A percentile compares a stretch with the other conserved stretches of the same genome.
phyloP scores from a whole-genome alignment of 2,888 invertebrate species.

The Beris chalybata region DNA sequence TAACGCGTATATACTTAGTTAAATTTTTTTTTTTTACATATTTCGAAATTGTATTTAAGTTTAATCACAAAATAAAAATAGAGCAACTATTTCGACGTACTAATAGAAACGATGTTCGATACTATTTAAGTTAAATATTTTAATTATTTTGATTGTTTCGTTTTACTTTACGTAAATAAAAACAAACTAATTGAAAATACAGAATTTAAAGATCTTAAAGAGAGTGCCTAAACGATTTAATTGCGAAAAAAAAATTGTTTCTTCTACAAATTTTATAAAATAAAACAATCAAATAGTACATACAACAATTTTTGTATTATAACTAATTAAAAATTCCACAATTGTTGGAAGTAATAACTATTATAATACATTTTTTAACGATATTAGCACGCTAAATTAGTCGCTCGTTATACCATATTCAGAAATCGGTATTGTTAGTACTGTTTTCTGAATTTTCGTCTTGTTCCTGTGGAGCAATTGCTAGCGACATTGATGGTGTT shows the following conservation, averaged over 20 bases:
- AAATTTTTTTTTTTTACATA: slow-evolving; percentile 10
- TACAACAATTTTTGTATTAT: not conserved
- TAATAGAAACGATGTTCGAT: slow-evolving; percentile 19
- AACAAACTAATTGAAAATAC: too few species aligned
- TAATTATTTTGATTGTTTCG: too few species aligned
- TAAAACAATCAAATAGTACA: slow-evolving; percentile 2
- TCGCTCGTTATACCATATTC: slow-evolving; percentile 74
- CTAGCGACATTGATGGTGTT: slow-evolving; percentile 56
- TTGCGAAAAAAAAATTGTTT: too few species aligned
- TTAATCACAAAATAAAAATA: slow-evolving; percentile 11
- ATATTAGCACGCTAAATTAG: slow-evolving; percentile 63
- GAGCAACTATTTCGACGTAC: slow-evolving; percentile 34
- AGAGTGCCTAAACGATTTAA: too few species aligned
- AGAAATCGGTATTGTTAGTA: slow-evolving; percentile 62
- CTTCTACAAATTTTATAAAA: too few species aligned
- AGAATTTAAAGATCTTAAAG: too few species aligned
- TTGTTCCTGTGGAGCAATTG: slow-evolving; percentile 54
- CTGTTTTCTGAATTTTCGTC: slow-evolving; percentile 47
- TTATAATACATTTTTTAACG: not conserved
- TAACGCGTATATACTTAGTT: slow-evolving; percentile 12
- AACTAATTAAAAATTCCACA: not conserved
- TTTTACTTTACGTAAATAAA: too few species aligned
- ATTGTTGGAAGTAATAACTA: not conserved
- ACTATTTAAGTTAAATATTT: too few species aligned
- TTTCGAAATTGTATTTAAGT: slow-evolving; percentile 10